Evolutionary conservation across 2,797 vertebrate genomes (phyloP).

Genomic region (Hippoglossus hippoglossus): DNA sequence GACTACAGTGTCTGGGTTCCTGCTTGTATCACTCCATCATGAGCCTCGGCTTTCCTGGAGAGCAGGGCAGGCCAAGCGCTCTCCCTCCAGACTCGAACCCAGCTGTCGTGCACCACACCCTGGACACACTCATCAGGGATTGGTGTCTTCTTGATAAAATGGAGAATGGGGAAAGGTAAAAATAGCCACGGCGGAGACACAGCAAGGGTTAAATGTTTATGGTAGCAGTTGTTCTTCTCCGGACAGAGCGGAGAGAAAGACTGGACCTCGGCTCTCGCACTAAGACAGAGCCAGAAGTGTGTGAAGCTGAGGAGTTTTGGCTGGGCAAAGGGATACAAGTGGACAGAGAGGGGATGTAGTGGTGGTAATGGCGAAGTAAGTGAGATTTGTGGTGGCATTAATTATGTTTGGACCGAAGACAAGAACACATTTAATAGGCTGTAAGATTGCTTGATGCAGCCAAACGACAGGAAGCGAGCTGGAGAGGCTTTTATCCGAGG

Average conservation of each 20-base stretch:
- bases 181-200: constrained; percentile 70
- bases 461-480: not conserved
- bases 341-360: constrained; percentile 2
- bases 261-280: constrained; percentile 31
- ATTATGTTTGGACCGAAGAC: constrained; percentile 13
- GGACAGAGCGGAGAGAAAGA: constrained; percentile 44
- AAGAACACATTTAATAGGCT: constrained; percentile 26
- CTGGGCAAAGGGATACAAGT: constrained; percentile 2
- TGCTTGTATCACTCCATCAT: constrained; percentile 4
- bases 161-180: constrained; percentile 58
- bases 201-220: constrained; percentile 64
- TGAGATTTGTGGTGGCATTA: constrained; percentile 7
- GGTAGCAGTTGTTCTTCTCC: constrained; percentile 69
- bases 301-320: constrained; percentile 5
- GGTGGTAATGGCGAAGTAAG: constrained; percentile 15
- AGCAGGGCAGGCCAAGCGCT: constrained; percentile 26
- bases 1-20: constrained; percentile 11
- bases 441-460: constrained; percentile 21
- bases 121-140: constrained; percentile 41
- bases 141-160: constrained; percentile 36
- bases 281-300: constrained; percentile 4
- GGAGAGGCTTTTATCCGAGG: constrained; percentile 29
- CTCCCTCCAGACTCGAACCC: constrained; percentile 47
- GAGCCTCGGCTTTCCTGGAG: constrained; percentile 38
- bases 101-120: constrained; percentile 64